Base-by-base conservation (phyloP, 2,888 invertebrate species). In the Euplexia lucipara region DNA sequence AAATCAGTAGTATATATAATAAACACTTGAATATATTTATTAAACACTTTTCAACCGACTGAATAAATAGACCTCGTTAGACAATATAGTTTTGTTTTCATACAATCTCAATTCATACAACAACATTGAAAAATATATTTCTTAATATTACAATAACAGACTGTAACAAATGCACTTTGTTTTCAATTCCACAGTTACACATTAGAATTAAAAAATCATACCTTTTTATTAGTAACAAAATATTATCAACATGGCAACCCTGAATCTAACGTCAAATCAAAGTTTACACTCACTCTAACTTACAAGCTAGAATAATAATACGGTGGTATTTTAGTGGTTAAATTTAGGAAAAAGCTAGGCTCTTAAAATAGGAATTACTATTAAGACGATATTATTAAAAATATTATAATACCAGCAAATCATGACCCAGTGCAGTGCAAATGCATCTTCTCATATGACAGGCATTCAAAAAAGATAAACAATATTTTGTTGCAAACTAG, bases 161-260 rank as follows among this genome's bases (percentile, higher is more conserved):
- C 82, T 82, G 66, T 88, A 88, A 89, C 91, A 94, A 94, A 94
- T 93, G 93, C 94, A 92, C 89, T 88, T 90, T 86, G 82, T 87
- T 88, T 84, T 86, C 84, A 88, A 89, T 87, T 88, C 85, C 87
- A 90, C 84, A 84, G 81, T 77, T 84, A 84, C 81, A 65, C 77
- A 72, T 80, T 83, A 83, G 14, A 65, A 73, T 72, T 59, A 79
- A 78, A 81, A 81, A 85, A 77, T 65, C 72, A 52, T 71, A 77
- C 52, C 83, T 71, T 82, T 78, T 80, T 78, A 74, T 78, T 67
- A 79, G 78, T 76, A 78, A 75, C 71, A 83, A 73, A 82, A 85
- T 78, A 80, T 85, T 86, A 85, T 88, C 84, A 89, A 88, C 89
- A 94, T 93, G 92, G 92, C 94, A 91, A 89, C 88, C 80, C 86